Evolutionary conservation across 2,113 vertebrate genomes (phyloP), one percentile per base, ranked within the genome.

Genomic region (Daphoenositta chrysoptera): DNA sequence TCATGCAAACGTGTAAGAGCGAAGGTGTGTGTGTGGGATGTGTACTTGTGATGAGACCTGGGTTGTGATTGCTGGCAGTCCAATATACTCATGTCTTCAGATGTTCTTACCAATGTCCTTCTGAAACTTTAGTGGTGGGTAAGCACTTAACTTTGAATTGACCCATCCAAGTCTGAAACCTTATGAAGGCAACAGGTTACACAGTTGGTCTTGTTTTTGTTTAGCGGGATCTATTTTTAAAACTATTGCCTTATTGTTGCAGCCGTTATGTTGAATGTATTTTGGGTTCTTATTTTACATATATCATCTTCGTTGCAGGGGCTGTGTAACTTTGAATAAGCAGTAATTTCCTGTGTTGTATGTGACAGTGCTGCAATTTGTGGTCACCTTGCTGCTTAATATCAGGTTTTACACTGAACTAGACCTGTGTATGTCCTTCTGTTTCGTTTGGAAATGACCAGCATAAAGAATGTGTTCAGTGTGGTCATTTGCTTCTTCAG

Each of bases 11-110:
- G 27, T 93, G 61, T 78, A 22, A 23, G 87, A 69, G 66, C 0
- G 1, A 84, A 87, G 54, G 84, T 66, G 18, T 24, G 4, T 61
- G 91, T 72, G 51, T 95, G 64, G 30, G 37, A 80, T 45, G 7
- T 2, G 2, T 81, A 30, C 50, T 64, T 76, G 77, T 83, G 73
- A 24, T 54, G 30, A 93, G 95, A 72, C 87, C 63, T 88, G 95
- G 80, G 93, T 83, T 83, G 73, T 83, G 95, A 93, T 95, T 96
- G 94, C 95, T 95, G 94, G 94, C 96, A 95, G 96, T 96, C 96
- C 56, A 11, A 68, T 37, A 94, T 28, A 85, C 93, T 93, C 94
- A 71, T 3, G 92, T 96, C 91, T 85, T 89, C 69, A 64, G 82
- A 51, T 81, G 47, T 91, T 92, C 91, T 89, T 90, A 94, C 61